phyloP scores from a whole-genome alignment of 2,797 vertebrate genomes.

The Helarctos malayanus region DNA sequence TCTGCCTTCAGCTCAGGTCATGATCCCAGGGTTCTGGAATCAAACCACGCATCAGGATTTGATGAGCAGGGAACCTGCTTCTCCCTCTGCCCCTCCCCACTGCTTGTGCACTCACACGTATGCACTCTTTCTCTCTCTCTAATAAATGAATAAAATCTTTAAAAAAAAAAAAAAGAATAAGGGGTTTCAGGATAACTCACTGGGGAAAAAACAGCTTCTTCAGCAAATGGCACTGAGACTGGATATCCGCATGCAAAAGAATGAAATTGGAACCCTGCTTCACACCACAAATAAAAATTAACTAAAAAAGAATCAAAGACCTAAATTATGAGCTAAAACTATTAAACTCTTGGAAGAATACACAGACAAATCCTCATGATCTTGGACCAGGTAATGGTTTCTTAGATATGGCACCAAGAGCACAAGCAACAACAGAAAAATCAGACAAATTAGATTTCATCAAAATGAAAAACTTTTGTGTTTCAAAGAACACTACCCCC shows the following conservation, averaged over 20 bases:
- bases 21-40: too few species aligned
- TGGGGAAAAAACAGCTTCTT: background rate
- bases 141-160: too few species aligned
- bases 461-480: background rate
- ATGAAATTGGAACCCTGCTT: background rate
- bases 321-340: background rate
- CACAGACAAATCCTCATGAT: background rate
- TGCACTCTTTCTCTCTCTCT: too few species aligned
- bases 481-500: background rate
- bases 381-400: background rate
- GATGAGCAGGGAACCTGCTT: too few species aligned
- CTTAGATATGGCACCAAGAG: background rate
- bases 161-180: background rate
- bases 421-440: background rate
- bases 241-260: background rate
- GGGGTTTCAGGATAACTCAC: background rate
- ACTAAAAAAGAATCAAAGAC: background rate
- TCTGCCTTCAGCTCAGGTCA: too few species aligned
- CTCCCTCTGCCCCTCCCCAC: too few species aligned
- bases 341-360: background rate
- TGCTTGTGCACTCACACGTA: too few species aligned
- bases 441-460: background rate
- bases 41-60: too few species aligned
- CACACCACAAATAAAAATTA: background rate
- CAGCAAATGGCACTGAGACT: background rate